Percentiles rank a stretch among this genome's conserved stretches.
Evolutionary conservation across 2,888 invertebrate genomes (phyloP).

Genomic region (Parnassius glacialis): DNA sequence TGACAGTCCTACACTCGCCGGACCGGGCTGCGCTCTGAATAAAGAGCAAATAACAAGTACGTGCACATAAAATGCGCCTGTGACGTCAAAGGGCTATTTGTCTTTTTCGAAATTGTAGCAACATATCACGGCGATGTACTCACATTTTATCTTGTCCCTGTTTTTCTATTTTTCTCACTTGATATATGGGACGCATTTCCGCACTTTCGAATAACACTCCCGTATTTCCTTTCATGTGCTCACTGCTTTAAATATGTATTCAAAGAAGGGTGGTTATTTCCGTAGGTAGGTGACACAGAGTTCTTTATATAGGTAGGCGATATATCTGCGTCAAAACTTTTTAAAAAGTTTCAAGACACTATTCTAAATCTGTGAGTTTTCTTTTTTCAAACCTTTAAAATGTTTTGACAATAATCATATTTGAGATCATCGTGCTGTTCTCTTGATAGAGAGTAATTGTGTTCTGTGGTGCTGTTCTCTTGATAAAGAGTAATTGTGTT

Average conservation of each 20-base stretch:
- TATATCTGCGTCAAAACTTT: conserved; percentile 46
- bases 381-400: too few species aligned
- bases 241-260: conserved; percentile 75
- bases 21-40: conserved; percentile 31
- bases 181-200: conserved; percentile 79
- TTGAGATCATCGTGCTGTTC: too few species aligned
- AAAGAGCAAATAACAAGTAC: conserved; percentile 33
- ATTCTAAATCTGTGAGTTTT: neutral
- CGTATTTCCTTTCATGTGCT: conserved; percentile 75
- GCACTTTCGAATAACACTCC: conserved; percentile 73
- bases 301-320: conserved; percentile 27
- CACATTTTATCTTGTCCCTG: conserved; percentile 69
- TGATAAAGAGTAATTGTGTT: too few species aligned
- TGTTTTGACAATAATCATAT: too few species aligned
- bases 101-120: conserved; percentile 69
- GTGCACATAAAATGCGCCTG: conserved; percentile 57
- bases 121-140: conserved; percentile 70
- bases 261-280: conserved; percentile 37
- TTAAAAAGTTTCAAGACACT: conserved; percentile 52
- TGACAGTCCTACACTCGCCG: conserved; percentile 27
- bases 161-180: conserved; percentile 75
- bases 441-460: too few species aligned
- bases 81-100: conserved; percentile 63
- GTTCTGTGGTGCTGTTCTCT: too few species aligned
- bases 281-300: conserved; percentile 27